Evolutionary conservation across 2,797 vertebrate genomes (phyloP), one percentile per base, ranked within the genome.

Genomic region (Agapornis canus): DNA sequence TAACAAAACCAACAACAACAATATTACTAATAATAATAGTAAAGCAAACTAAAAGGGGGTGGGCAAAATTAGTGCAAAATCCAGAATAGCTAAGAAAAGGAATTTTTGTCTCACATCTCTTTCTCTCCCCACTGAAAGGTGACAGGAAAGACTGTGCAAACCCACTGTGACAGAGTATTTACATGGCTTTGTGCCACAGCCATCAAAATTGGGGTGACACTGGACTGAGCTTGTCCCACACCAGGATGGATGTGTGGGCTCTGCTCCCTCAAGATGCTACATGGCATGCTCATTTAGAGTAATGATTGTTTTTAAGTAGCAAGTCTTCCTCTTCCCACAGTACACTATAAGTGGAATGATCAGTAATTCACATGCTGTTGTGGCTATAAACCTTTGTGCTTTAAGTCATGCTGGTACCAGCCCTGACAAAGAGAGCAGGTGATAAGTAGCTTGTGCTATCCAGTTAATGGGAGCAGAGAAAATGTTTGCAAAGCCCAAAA

Each of bases 371-470:
- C 57, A 48, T 0, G 4, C 43, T 49, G 52, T 59, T 66, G 66
- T 81, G 82, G 57, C 31, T 51, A 71, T 84, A 94, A 94, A 91
- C 39, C 47, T 49, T n/a, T 32, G 31, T 0, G 0, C 56, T 63
- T 1, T 66, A 89, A 91, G 82, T 82, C 71, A 45, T 31, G 61
- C 43, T 31, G 48, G 25, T 51, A 71, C 60, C 49, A 66, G 79
- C 26, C 31, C 75, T 71, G 82, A 64, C 75, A 84, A 66, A 89
- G 52, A 82, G 40, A 82, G 75, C 45, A 78, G 86, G 48, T 79
- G 89, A 94, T 66, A 48, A 93, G 93, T 61, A 75, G 75, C 70
- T 70, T 68, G 49, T 84, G 86, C 60, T 60, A 59, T 7, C 18
- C 27, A 16, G 26, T 75, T 89, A 79, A 87, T 76, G 26, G 66